phyloP scores from a whole-genome alignment of 2,797 vertebrate species.

The Amblyopsis hoosieri region DNA sequence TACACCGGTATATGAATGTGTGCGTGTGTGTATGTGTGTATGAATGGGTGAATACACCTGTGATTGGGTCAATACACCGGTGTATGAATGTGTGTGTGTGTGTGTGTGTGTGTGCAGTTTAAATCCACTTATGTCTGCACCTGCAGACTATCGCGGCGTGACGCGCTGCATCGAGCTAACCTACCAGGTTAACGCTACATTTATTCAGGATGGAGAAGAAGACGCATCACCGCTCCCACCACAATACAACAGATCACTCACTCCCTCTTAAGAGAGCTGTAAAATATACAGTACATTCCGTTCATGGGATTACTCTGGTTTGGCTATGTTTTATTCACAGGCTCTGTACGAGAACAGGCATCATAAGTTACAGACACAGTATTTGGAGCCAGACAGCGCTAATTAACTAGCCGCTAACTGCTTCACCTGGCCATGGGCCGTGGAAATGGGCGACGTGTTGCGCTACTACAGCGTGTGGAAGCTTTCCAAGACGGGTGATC shows the following conservation, averaged over 20 bases:
- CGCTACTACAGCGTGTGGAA: neutral
- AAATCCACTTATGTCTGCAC: constrained; percentile 62
- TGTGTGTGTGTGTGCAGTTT: constrained; percentile 10
- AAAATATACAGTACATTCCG: constrained; percentile 34
- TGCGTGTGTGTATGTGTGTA: too few species aligned
- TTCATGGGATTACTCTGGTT: constrained; percentile 5
- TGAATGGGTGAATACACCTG: too few species aligned
- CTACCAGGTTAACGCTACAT: constrained; percentile 55
- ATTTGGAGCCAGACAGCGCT: constrained; percentile 19
- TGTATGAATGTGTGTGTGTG: too few species aligned
- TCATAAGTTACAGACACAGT: neutral
- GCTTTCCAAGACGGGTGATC: neutral
- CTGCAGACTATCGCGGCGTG: constrained; percentile 51
- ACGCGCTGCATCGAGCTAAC: constrained; percentile 58
- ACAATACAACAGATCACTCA: constrained; percentile 48
- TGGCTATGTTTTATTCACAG: too few species aligned
- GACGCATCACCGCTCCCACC: constrained; percentile 9
- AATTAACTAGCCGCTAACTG: constrained; percentile 47
- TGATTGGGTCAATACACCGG: too few species aligned
- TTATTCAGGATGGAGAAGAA: constrained; percentile 15
- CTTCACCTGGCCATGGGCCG: constrained; percentile 31
- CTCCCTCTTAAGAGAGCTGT: constrained; percentile 29
- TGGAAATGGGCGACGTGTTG: too few species aligned
- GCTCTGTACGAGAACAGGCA: neutral
- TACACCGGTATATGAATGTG: too few species aligned